These are phyloP conservation scores for Loxodonta africana DNA, from an alignment of 2,113 vertebrate species.

Conservation along the genomic window DNA sequence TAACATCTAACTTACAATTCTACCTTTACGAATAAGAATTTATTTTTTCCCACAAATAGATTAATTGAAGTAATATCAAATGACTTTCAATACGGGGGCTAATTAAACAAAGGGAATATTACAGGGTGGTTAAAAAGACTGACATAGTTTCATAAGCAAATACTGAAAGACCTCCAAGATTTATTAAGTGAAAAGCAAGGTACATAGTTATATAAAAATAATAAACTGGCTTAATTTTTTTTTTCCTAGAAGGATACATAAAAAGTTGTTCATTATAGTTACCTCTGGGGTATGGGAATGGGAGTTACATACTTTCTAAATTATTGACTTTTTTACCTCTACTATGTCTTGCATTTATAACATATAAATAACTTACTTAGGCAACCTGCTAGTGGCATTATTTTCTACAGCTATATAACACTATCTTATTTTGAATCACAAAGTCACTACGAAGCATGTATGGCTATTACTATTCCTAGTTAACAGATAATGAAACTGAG, in stretches of 20 bases:
- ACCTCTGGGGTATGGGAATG: not conserved
- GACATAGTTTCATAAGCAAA: conserved; percentile 5
- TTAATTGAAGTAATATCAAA: not conserved
- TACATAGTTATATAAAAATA: not conserved
- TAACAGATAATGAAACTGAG: conserved; percentile 6
- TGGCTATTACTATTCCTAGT: not conserved
- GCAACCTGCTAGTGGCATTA: not conserved
- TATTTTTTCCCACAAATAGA: conserved; percentile 11
- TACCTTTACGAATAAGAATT: not conserved
- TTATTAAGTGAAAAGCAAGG: conserved; percentile 44
- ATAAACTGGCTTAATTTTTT: not conserved
- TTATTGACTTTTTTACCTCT: not conserved
- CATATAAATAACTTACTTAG: conserved; percentile 23
- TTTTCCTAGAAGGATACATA: not conserved
- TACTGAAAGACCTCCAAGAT: not conserved
- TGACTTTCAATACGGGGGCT: not conserved
- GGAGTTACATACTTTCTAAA: not conserved
- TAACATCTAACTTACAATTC: conserved; percentile 27
- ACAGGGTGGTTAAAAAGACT: not conserved
- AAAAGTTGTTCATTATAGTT: not conserved
- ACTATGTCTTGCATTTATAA: not conserved
- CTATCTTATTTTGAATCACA: not conserved
- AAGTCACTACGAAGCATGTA: not conserved
- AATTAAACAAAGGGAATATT: conserved; percentile 14
- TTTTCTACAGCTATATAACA: conserved; percentile 4